phyloP scores from a whole-genome alignment of 2,113 vertebrate species.

The Canis aureus region DNA sequence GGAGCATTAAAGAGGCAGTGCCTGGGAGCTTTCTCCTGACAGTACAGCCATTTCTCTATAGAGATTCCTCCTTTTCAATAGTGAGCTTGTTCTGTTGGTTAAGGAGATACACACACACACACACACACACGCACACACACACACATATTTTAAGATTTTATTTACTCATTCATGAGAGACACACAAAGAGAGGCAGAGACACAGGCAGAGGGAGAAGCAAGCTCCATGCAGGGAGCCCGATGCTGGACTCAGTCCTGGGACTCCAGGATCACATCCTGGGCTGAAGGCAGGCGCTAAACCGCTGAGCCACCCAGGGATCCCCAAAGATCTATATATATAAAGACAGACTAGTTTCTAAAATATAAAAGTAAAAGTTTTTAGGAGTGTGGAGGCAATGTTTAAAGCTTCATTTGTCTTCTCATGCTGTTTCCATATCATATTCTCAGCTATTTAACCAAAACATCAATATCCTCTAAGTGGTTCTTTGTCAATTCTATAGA shows the following conservation, averaged over 20 bases:
- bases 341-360: conserved; percentile 48
- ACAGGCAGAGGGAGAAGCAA: too few relatives aligned
- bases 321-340: not conserved
- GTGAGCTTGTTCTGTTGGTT: not conserved
- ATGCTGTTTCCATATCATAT: not conserved
- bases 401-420: not conserved
- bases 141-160: too few relatives aligned
- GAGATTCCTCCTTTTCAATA: not conserved
- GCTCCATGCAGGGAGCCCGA: too few relatives aligned
- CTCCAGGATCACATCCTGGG: too few relatives aligned
- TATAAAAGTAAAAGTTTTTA: not conserved
- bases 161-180: too few relatives aligned
- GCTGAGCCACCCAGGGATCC: too few relatives aligned
- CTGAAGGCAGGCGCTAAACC: too few relatives aligned
- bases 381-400: not conserved
- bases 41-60: not conserved
- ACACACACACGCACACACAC: too few relatives aligned
- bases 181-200: too few relatives aligned
- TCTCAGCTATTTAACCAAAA: conserved; percentile 14
- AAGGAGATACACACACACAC: not conserved
- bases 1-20: not conserved
- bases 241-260: too few relatives aligned
- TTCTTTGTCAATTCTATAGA: conserved; percentile 22
- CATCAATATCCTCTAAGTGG: not conserved
- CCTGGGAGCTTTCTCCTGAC: not conserved